Conservation (phyloP, 2,113 vertebrate species). For the Malurus alboscapulatus region DNA sequence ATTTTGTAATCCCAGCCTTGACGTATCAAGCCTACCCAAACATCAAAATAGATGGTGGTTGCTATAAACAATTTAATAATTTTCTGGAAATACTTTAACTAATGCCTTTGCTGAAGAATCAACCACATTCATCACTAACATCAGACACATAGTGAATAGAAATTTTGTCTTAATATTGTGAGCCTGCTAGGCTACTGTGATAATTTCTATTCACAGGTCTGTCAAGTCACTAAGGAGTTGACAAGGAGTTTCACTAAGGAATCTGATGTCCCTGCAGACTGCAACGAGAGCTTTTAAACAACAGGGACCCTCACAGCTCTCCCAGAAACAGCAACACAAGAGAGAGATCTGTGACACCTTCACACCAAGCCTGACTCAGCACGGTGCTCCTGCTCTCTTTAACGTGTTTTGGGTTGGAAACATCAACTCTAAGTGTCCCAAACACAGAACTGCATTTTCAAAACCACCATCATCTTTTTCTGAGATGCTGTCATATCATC, state of each 20-base stretch:
- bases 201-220: not conserved
- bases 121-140: not conserved
- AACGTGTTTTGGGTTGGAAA: not conserved
- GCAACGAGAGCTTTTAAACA: not conserved
- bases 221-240: not conserved
- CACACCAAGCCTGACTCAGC: not conserved
- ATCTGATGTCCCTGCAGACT: not conserved
- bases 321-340: not conserved
- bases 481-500: accelerated
- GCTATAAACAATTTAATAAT: not conserved
- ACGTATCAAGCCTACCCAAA: not conserved
- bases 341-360: not conserved
- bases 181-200: not conserved
- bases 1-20: not conserved
- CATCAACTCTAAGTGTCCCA: not conserved
- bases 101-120: not conserved
- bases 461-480: not conserved
- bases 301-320: not conserved
- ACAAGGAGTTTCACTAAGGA: not conserved
- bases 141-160: not conserved
- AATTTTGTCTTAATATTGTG: not conserved
- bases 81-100: not conserved
- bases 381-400: not conserved
- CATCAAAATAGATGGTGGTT: not conserved
- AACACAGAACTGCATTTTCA: not conserved